phyloP scores from a whole-genome alignment of 2,113 vertebrate species.

The Orthonyx spaldingii region DNA sequence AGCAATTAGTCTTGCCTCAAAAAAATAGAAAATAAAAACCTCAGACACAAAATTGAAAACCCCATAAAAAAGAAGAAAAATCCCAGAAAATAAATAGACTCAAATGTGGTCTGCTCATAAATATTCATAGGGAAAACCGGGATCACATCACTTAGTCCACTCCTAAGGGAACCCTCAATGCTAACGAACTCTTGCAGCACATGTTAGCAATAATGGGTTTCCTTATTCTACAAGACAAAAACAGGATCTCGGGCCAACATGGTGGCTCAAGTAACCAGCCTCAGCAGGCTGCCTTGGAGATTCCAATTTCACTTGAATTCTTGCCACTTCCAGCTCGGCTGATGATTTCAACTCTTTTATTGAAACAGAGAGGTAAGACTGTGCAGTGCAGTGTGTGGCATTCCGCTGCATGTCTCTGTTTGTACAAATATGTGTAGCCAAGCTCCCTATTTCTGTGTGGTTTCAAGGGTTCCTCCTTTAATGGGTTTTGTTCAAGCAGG shows the following conservation, averaged over 20 bases:
- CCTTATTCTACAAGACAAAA: constrained; percentile 76
- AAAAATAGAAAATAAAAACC: constrained; percentile 48
- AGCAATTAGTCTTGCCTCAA: constrained; percentile 72
- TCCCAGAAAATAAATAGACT: constrained; percentile 51
- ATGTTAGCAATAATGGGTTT: constrained; percentile 74
- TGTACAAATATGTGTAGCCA: not conserved
- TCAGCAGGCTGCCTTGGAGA: constrained; percentile 29
- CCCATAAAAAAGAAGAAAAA: constrained; percentile 59
- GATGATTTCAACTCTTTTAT: constrained; percentile 20
- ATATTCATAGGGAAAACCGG: constrained; percentile 75
- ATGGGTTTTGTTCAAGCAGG: not conserved
- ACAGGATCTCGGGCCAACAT: constrained; percentile 52
- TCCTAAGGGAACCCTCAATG: constrained; percentile 65
- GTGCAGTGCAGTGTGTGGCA: not conserved
- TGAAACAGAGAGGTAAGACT: not conserved
- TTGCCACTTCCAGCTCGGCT: not conserved
- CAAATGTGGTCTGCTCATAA: constrained; percentile 69
- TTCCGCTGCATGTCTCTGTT: not conserved
- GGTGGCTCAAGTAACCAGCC: constrained; percentile 65
- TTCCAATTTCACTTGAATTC: constrained; percentile 50
- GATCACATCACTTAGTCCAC: constrained; percentile 63
- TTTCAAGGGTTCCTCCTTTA: not conserved
- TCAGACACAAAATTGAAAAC: constrained; percentile 74
- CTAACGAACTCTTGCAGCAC: constrained; percentile 68
- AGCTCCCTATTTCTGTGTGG: not conserved